Percentiles rank a stretch among this genome's conserved stretches.
Conservation (phyloP, 2,797 vertebrate species). For the Moxostoma hubbsi region DNA sequence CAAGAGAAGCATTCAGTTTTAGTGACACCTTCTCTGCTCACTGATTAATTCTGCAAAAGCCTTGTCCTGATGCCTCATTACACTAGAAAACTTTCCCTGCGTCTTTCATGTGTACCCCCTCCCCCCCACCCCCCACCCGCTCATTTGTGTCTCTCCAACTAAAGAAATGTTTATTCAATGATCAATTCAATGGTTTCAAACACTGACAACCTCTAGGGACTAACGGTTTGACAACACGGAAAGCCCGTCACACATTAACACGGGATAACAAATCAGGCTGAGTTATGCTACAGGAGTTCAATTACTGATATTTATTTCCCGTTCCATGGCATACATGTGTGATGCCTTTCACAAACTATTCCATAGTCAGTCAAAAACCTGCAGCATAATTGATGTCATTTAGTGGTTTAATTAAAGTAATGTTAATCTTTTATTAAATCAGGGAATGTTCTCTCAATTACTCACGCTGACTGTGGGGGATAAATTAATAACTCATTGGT, state of each 20-base stretch:
- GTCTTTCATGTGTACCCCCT: conserved; percentile 59
- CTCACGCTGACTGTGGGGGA: conserved; percentile 50
- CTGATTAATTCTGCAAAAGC: conserved; percentile 78
- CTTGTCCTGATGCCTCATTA: conserved; percentile 77
- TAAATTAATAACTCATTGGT: conserved; percentile 48
- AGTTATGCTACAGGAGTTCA: conserved; percentile 62
- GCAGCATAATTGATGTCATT: conserved; percentile 42
- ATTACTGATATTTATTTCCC: conserved; percentile 54
- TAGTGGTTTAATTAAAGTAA: conserved; percentile 53
- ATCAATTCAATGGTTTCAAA: conserved; percentile 61
- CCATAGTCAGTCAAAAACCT: conserved; percentile 17
- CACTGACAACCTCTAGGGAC: conserved; percentile 67
- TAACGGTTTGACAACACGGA: conserved; percentile 72
- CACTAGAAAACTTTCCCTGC: conserved; percentile 72
- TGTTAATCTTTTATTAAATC: conserved; percentile 60
- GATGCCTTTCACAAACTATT: conserved; percentile 32
- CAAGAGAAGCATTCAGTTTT: conserved; percentile 77
- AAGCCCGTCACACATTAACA: conserved; percentile 66
- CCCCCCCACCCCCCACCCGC: no score
- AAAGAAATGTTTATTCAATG: conserved; percentile 58
- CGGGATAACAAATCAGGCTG: conserved; percentile 71
- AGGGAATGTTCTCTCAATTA: conserved; percentile 44
- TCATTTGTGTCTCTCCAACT: conserved; percentile 71
- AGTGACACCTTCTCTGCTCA: conserved; percentile 59
- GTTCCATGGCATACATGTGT: conserved; percentile 35